Evolutionary conservation across 1,140 invertebrate genomes (phyloP).

Genomic region (Calosoma granatense): DNA sequence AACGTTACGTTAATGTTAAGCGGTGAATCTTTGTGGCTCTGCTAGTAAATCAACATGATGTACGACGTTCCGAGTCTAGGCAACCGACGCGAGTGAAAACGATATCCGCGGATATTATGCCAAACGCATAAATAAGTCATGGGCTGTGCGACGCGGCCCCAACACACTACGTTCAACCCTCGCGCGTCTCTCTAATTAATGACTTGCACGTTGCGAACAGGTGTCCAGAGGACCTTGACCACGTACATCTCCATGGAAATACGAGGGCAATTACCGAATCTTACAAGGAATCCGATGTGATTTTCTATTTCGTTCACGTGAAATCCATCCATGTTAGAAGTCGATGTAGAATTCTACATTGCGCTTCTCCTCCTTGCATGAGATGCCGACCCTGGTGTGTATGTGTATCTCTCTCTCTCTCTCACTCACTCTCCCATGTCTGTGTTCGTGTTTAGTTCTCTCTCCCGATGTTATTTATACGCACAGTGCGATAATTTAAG

Average conservation of each 20-base stretch:
- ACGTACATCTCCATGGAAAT: too few species aligned
- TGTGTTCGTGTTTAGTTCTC: too few species aligned
- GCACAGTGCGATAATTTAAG: slow-evolving; percentile 2
- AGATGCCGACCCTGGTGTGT: too few species aligned
- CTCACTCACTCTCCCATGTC: too few species aligned
- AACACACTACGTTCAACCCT: not conserved
- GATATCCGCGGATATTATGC: not conserved
- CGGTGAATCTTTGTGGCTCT: not conserved
- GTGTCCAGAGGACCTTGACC: not conserved
- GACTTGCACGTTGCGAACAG: not conserved
- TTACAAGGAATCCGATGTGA: too few species aligned
- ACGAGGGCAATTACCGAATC: too few species aligned
- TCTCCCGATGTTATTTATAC: slow-evolving; percentile 8
- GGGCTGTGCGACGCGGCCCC: not conserved
- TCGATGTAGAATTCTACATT: too few species aligned
- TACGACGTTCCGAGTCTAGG: not conserved
- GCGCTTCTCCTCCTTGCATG: too few species aligned
- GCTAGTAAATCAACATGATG: not conserved
- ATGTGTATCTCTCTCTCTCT: too few species aligned
- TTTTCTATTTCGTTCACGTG: too few species aligned
- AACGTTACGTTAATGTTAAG: too few species aligned
- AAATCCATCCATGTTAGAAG: too few species aligned
- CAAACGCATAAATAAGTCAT: not conserved
- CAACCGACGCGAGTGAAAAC: not conserved
- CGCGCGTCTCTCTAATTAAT: not conserved